Percentiles rank a stretch among this genome's conserved stretches.
phyloP scores from a whole-genome alignment of 2,888 invertebrate genomes.

The Athalia cordata region DNA sequence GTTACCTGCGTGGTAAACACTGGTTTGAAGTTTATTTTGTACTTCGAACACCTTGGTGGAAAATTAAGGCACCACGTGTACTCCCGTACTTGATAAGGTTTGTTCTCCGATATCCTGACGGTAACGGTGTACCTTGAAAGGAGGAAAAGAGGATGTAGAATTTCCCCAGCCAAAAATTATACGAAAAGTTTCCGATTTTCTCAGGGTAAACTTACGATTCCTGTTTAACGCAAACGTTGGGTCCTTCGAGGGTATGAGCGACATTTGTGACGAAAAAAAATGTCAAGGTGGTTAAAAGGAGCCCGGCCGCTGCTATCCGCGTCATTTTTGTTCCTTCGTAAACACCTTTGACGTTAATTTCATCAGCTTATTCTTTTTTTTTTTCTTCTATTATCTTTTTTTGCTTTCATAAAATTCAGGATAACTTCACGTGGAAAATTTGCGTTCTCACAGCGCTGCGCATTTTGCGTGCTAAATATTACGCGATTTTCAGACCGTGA shows the following conservation, averaged over 20 bases:
- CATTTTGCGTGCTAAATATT: too few species aligned
- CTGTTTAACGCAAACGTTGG: conserved; percentile 86
- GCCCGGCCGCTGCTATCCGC: background rate
- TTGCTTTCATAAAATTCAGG: too few species aligned
- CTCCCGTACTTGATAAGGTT: conserved; percentile 88
- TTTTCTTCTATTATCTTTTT: too few species aligned
- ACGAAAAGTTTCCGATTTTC: background rate
- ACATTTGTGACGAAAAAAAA: background rate
- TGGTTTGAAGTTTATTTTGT: conserved; percentile 85
- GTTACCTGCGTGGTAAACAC: conserved; percentile 83
- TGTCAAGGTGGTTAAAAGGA: background rate
- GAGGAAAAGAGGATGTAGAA: conserved; percentile 34
- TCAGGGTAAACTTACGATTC: conserved; percentile 80
- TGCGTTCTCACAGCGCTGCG: too few species aligned
- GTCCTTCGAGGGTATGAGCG: conserved; percentile 77
- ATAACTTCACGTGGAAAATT: too few species aligned
- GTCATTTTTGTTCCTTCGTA: background rate
- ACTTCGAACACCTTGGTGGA: conserved; percentile 91
- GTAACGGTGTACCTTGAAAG: conserved; percentile 84
- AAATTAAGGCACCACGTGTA: conserved; percentile 90
- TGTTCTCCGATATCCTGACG: conserved; percentile 85
- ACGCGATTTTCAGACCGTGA: background rate
- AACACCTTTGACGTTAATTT: background rate
- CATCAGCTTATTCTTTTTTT: background rate
- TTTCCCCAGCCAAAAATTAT: conserved; percentile 25